Base-by-base conservation (phyloP, 2,888 invertebrate genomes). In the Ichneumoninae sp. region DNA sequence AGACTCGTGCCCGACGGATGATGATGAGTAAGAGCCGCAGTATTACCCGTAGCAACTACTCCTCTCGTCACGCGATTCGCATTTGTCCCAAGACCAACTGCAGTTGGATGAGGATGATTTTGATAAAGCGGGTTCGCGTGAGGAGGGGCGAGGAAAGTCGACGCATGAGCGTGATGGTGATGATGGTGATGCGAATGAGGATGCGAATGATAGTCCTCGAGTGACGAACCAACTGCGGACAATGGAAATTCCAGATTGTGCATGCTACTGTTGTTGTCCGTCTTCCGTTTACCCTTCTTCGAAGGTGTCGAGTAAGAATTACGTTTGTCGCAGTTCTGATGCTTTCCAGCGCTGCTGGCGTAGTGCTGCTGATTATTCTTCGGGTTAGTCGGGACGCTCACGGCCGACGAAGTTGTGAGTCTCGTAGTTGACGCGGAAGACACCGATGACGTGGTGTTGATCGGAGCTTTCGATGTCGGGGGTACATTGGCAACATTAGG, bases 1-100 rank as follows among this genome's bases (percentile, higher is more conserved):
- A 96, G 93, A 77, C 95, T 95, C 5, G 95, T 95, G 52, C 95
- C 95, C 3, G 93, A 93, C 0, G 93, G 93, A 90, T 93, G 93
- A 89, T 93, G 92, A 83, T 88, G 88, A 2, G 88, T 88, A 90
- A 93, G 92, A 3, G 90, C 88, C 88, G 91, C 91, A 0, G 92
- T 89, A 79, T 92, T 85, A 7, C 74, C 80, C 50, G 71, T 80
- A 7, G 89, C 87, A 5, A 89, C 89, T 19, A 89, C 89, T 22
- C 88, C 88, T 47, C 91, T 87, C 5, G 88, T 68, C 1, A 83
- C 26, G 16, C 90, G 88, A 78, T 91, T 91, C 1, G 90, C 84
- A 83, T 90, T 91, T 80, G 89, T 86, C 1, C 88, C 81, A 13
- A 91, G 87, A 19, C 89, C 87, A 75, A 82, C 52, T 6, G 74